A percentile compares a stretch with the other conserved stretches of the same genome.
Evolutionary conservation across 1,140 invertebrate genomes (phyloP).

Genomic region (Zaprionus capensis): DNA sequence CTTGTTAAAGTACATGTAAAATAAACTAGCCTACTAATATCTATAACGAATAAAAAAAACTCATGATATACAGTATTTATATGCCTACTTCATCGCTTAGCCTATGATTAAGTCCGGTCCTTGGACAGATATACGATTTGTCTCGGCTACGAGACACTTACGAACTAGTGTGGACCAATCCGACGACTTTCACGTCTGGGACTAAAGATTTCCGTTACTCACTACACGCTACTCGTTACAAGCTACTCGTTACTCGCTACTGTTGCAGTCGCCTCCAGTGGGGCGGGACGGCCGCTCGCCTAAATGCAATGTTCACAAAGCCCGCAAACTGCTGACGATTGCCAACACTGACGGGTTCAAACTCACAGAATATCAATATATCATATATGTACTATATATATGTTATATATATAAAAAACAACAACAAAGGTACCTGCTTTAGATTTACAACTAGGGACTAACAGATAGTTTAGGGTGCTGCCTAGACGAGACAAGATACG

Average conservation of each 20-base stretch:
- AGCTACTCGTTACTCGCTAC: conserved; percentile 15
- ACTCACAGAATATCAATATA: conserved; percentile 3
- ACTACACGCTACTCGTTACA: conserved; percentile 17
- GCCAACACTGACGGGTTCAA: conserved; percentile 43
- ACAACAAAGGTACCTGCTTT: conserved; percentile 32
- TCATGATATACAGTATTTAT: conserved; percentile 7
- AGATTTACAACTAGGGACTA: not conserved
- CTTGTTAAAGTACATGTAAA: conserved; percentile 22
- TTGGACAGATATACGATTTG: conserved; percentile 25
- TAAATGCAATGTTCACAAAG: conserved; percentile 64
- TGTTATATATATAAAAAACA: conserved; percentile 29
- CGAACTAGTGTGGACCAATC: conserved; percentile 63
- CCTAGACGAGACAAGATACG: conserved; percentile 3
- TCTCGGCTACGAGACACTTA: conserved; percentile 42
- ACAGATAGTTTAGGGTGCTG: conserved; percentile 6
- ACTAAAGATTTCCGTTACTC: conserved; percentile 39
- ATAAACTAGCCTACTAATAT: conserved; percentile 32
- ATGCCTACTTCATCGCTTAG: conserved; percentile 12
- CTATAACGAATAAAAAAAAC: conserved; percentile 45
- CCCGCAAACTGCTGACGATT: conserved; percentile 9
- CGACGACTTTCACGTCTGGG: conserved; percentile 48
- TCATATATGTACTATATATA: not conserved
- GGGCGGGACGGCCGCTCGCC: conserved; percentile 15
- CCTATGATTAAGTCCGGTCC: conserved; percentile 25
- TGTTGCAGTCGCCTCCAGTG: conserved; percentile 10